phyloP scores from a whole-genome alignment of 2,888 invertebrate species.

The Eulithis prunata region DNA sequence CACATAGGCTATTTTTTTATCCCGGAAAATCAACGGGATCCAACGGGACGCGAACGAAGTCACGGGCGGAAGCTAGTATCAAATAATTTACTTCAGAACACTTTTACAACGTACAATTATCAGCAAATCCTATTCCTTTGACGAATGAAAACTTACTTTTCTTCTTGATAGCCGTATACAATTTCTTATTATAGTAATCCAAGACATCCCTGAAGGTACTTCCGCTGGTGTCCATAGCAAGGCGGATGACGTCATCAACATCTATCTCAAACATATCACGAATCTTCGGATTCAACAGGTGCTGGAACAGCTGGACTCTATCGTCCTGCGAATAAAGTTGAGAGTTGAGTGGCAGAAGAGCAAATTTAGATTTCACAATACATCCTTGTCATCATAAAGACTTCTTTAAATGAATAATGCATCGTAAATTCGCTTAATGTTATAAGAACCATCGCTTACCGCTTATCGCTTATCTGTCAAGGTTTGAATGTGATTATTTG shows the following conservation, averaged over 20 bases:
- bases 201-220: slow-evolving; percentile 88
- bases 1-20: too few species aligned
- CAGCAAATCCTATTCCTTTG: too few species aligned
- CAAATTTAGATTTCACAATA: slow-evolving; percentile 28
- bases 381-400: background rate
- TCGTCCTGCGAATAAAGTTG: slow-evolving; percentile 75
- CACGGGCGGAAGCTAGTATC: too few species aligned
- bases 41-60: too few species aligned
- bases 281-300: slow-evolving; percentile 82
- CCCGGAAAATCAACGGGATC: too few species aligned
- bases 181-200: slow-evolving; percentile 88
- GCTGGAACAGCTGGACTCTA: slow-evolving; percentile 85
- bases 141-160: slow-evolving; percentile 75
- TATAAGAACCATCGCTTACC: background rate
- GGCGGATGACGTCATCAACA: slow-evolving; percentile 83
- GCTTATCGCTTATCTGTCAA: too few species aligned
- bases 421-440: background rate
- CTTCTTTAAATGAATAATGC: too few species aligned
- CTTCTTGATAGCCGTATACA: slow-evolving; percentile 89
- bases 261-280: slow-evolving; percentile 74
- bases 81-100: too few species aligned
- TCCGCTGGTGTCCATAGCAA: slow-evolving; percentile 89
- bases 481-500: too few species aligned
- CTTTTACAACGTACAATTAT: too few species aligned
- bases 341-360: slow-evolving; percentile 1